Evolutionary conservation across 2,797 vertebrate genomes (phyloP).

Genomic region (Phataginus tricuspis): DNA sequence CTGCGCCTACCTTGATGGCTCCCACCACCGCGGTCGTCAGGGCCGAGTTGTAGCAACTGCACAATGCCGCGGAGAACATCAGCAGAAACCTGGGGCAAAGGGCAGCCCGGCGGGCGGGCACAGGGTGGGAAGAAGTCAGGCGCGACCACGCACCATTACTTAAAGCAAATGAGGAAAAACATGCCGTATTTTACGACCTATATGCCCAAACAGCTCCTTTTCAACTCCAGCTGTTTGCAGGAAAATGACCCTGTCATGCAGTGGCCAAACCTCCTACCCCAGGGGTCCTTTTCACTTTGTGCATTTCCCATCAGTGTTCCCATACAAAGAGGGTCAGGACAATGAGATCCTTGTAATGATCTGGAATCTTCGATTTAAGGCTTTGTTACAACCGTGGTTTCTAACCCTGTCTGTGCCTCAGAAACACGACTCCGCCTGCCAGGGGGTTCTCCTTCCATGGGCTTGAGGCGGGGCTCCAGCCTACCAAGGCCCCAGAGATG

Average conservation of each 20-base stretch:
- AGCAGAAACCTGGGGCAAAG: conserved; percentile 90
- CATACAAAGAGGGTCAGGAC: not conserved
- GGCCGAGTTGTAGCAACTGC: conserved; percentile 95
- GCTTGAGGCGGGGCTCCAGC: not conserved
- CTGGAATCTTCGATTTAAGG: not conserved
- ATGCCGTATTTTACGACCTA: not conserved
- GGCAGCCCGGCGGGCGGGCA: no score
- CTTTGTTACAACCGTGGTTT: not conserved
- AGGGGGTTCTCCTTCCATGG: not conserved
- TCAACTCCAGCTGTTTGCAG: not conserved
- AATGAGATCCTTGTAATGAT: not conserved
- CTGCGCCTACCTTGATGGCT: conserved; percentile 90
- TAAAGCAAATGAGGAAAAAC: not conserved
- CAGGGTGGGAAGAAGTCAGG: accelerated
- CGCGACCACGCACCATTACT: not conserved
- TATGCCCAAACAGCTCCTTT: not conserved
- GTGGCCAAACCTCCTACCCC: not conserved
- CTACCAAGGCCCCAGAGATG: accelerated
- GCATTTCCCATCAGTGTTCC: not conserved
- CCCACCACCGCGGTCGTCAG: conserved; percentile 94
- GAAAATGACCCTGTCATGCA: not conserved
- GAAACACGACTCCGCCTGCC: accelerated
- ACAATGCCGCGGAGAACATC: conserved; percentile 94
- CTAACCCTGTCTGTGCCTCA: not conserved
- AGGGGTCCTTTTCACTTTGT: not conserved